Evolutionary conservation across 1,140 invertebrate genomes (phyloP), one percentile per base, ranked within the genome.

Genomic region (Akabosia matsudoensis): DNA sequence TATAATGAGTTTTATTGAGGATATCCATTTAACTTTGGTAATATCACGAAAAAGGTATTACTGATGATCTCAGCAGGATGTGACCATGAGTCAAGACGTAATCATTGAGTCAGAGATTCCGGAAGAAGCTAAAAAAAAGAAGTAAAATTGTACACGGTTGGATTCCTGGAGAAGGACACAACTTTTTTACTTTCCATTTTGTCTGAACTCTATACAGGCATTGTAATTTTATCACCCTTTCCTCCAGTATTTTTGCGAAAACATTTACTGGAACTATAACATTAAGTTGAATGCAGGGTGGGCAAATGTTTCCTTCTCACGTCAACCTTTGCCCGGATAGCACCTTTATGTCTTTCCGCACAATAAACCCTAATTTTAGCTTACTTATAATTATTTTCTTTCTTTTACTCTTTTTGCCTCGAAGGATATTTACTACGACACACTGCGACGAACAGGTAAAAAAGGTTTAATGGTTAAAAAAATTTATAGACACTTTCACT

Each of bases 341-440:
- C 61, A 67, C 61, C 61, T 67, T 67, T 67, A 67, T 67, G 61
- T 67, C 61, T 67, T 67, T 67, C 61, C 61, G 61, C 61, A 67
- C 61, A 67, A 67, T 67, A 67, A 67, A 67, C 61, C 30, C 61
- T 67, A 67, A 67, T 67, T 67, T 67, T 30, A 67, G 61, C 30
- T 67, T 30, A 67, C 61, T 67, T 67, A 30, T 30, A 67, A 67
- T 67, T 67, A 67, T 67, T 67, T 24, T 31, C 28, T 67, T 22
- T 67, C 4, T 67, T 67, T n/a, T 61, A 61, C 28, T 22, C 37
- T 61, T 13, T 24, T 22, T 61, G 14, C 54, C 45, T 51, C 10
- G 10, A 61, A 61, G 54, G 54, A 61, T 61, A 61, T 51, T n/a
- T n/a, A 51, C 45, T 51, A n/a, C 10, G 10, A 10, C n/a, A n/a